phyloP scores from a whole-genome alignment of 2,797 vertebrate species.

The Fistularia commersonii region DNA sequence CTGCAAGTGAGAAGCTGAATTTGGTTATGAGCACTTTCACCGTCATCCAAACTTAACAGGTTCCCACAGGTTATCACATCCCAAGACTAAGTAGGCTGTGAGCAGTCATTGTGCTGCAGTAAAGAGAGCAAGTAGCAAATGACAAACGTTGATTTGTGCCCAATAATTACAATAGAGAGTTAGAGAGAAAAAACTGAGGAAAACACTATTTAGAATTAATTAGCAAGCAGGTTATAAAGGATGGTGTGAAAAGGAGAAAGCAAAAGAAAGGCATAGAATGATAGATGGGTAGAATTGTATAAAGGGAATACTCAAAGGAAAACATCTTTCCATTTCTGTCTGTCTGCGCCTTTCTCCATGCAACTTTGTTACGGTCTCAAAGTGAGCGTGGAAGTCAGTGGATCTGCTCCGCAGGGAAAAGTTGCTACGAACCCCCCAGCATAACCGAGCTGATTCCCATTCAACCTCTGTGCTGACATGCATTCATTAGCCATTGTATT shows the following conservation, averaged over 20 bases:
- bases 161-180: no score
- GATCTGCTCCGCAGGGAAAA: conserved; percentile 48
- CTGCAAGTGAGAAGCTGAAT: conserved; percentile 6
- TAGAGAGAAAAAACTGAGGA: conserved; percentile 24
- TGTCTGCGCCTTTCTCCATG: conserved; percentile 30
- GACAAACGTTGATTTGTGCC: conserved; percentile 15
- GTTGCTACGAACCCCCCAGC: conserved; percentile 31
- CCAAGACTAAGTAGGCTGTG: no score
- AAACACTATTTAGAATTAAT: conserved; percentile 48
- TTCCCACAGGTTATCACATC: no score
- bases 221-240: conserved; percentile 42
- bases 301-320: conserved; percentile 44
- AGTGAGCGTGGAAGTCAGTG: conserved; percentile 44
- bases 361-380: conserved; percentile 48
- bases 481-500: conserved; percentile 58
- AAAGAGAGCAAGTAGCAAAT: conserved; percentile 14
- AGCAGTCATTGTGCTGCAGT: background rate
- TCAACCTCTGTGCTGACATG: conserved; percentile 21
- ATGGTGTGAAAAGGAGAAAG: conserved; percentile 30
- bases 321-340: conserved; percentile 42
- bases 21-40: conserved; percentile 22
- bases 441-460: conserved; percentile 13
- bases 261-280: conserved; percentile 22
- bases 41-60: no score
- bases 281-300: conserved; percentile 25